phyloP scores from a whole-genome alignment of 2,797 vertebrate species.

The Pantherophis alleghaniensis region DNA sequence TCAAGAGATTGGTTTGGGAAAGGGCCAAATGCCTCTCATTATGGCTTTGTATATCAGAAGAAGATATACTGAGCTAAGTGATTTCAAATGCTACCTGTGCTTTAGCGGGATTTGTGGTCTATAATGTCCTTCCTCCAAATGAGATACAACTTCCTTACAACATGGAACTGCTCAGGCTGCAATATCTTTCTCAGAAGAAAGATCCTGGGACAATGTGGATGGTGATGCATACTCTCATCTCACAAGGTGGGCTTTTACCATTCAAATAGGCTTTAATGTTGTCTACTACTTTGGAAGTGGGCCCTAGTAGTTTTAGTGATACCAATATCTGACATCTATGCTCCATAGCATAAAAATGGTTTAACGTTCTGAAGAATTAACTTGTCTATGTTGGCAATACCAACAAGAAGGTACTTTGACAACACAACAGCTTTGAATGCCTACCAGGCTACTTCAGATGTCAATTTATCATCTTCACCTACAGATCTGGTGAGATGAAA shows the following conservation, averaged over 20 bases:
- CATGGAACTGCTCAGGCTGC: not conserved
- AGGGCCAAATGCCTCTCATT: not conserved
- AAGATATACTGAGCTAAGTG: not conserved
- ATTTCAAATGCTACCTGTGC: not conserved
- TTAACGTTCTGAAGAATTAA: not conserved
- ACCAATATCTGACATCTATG: not conserved
- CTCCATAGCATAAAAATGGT: not conserved
- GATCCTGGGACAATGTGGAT: not conserved
- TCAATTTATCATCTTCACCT: conserved; percentile 15
- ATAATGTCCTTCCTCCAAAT: not conserved
- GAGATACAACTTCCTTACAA: not conserved
- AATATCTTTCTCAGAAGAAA: not conserved
- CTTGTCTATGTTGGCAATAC: not conserved
- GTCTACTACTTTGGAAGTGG: not conserved
- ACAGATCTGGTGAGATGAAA: conserved; percentile 14
- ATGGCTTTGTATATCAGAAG: not conserved
- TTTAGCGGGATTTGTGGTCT: not conserved
- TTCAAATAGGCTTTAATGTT: not conserved
- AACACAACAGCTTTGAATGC: not conserved
- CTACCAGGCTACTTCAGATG: not conserved
- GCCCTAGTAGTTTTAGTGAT: not conserved
- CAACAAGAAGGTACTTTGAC: not conserved
- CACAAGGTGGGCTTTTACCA: not conserved
- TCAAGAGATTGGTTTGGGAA: not conserved
- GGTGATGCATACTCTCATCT: not conserved